Evolutionary conservation across 2,888 invertebrate species (phyloP).

Genomic region (Oscheius sp.): DNA sequence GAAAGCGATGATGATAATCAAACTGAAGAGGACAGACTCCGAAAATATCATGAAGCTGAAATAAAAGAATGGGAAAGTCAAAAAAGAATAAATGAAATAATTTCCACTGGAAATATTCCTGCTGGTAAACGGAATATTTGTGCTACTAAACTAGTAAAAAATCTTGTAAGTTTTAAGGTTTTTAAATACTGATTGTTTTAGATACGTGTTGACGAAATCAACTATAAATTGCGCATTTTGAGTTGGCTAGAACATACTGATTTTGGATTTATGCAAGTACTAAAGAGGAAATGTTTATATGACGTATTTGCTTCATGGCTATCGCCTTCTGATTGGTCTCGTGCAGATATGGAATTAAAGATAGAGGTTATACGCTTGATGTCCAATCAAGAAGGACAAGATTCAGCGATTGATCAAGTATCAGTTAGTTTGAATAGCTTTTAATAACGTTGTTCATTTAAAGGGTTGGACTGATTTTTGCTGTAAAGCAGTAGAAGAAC

Average conservation of each 20-base stretch:
- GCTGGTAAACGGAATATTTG: not conserved
- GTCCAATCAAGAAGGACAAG: not conserved
- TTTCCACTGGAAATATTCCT: slow-evolving; percentile 11
- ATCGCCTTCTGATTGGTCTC: slow-evolving; percentile 17
- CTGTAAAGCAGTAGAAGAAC: not conserved
- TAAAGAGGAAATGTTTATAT: slow-evolving; percentile 21
- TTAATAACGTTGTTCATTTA: not conserved
- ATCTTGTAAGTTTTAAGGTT: slow-evolving; percentile 7
- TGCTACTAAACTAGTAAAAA: slow-evolving; percentile 11
- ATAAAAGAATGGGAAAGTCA: slow-evolving; percentile 16
- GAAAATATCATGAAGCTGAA: not conserved
- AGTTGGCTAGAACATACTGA: slow-evolving; percentile 15
- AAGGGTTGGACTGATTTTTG: slow-evolving; percentile 25
- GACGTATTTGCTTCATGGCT: slow-evolving; percentile 23
- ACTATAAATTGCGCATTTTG: slow-evolving; percentile 10
- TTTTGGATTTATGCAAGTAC: not conserved
- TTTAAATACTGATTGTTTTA: not conserved
- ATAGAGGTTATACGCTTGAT: slow-evolving; percentile 20
- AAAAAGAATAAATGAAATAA: slow-evolving; percentile 22
- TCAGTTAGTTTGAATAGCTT: not conserved
- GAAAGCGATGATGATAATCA: not conserved
- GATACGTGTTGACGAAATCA: not conserved
- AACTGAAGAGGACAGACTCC: not conserved
- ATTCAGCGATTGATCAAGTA: not conserved
- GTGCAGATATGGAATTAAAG: slow-evolving; percentile 25